These are phyloP conservation scores for Stegodyphus mimosarum DNA, from an alignment of 1,140 invertebrate genomes.

Conservation along the genomic window DNA sequence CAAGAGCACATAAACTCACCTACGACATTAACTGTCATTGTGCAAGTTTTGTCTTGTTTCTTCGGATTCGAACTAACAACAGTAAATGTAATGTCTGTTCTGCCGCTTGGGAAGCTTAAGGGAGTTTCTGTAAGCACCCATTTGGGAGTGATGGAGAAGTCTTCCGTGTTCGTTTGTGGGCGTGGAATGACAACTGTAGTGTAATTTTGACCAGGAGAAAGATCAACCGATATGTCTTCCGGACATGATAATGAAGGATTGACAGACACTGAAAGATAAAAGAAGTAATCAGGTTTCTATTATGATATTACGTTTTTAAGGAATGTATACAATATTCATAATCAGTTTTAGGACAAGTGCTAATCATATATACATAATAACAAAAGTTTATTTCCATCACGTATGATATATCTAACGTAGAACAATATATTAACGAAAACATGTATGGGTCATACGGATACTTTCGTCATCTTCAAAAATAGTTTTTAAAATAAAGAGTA, in stretches of 20 bases:
- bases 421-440: too few species aligned
- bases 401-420: too few species aligned
- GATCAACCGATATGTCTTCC: not conserved
- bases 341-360: too few species aligned
- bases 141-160: not conserved
- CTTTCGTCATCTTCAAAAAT: too few species aligned
- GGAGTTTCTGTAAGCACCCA: not conserved
- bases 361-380: too few species aligned
- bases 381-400: too few species aligned
- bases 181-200: not conserved
- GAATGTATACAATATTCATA: too few species aligned
- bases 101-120: not conserved
- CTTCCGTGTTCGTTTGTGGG: not conserved
- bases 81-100: not conserved
- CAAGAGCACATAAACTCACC: not conserved
- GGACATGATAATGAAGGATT: not conserved
- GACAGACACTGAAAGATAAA: not conserved
- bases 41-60: not conserved
- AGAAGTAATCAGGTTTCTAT: not conserved
- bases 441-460: too few species aligned
- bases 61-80: not conserved
- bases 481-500: too few species aligned
- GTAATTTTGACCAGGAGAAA: not conserved
- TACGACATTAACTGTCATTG: not conserved
- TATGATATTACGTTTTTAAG: not conserved